These are phyloP conservation scores for Lepus oiostolus DNA, from an alignment of 2,797 vertebrate species.

Conservation along the genomic window DNA sequence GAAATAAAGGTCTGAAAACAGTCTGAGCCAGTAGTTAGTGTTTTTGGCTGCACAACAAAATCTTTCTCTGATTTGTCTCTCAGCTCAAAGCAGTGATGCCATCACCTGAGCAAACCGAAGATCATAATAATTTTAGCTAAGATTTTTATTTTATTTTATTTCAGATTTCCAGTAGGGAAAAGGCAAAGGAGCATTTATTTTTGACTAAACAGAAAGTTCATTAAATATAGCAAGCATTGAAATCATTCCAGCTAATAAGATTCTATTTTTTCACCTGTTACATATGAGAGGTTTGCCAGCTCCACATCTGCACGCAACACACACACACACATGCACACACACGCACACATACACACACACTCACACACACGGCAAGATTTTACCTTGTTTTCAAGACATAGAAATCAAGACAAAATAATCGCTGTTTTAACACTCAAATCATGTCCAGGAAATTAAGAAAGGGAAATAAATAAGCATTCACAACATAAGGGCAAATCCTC, in stretches of 20 bases:
- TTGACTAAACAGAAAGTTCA: slow-evolving; percentile 53
- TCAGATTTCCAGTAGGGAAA: slow-evolving; percentile 3
- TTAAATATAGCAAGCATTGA: neutral
- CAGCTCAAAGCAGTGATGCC: slow-evolving; percentile 72
- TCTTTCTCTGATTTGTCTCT: slow-evolving; percentile 70
- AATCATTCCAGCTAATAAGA: slow-evolving; percentile 46
- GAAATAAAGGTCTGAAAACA: slow-evolving; percentile 79
- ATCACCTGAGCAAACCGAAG: slow-evolving; percentile 75
- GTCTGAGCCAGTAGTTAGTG: slow-evolving; percentile 48
- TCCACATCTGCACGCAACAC: slow-evolving; percentile 4
- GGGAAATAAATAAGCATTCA: slow-evolving; percentile 53
- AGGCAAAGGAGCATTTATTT: slow-evolving; percentile 1
- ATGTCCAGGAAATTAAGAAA: slow-evolving; percentile 69
- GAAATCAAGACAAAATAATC: slow-evolving; percentile 58
- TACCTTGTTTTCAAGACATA: slow-evolving; percentile 61
- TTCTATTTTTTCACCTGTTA: slow-evolving; percentile 76
- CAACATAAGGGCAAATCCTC: slow-evolving; percentile 36
- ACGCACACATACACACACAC: neutral
- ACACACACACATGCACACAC: neutral
- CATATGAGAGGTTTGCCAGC: slow-evolving; percentile 52
- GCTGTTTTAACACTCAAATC: slow-evolving; percentile 49
- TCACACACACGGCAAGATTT: neutral
- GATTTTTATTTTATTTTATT: slow-evolving; percentile 68
- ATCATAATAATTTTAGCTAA: slow-evolving; percentile 59
- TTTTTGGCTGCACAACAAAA: slow-evolving; percentile 78